Base-by-base conservation (phyloP, 35 echinoderm and acorn worm species). In the Apostichopus californicus region DNA sequence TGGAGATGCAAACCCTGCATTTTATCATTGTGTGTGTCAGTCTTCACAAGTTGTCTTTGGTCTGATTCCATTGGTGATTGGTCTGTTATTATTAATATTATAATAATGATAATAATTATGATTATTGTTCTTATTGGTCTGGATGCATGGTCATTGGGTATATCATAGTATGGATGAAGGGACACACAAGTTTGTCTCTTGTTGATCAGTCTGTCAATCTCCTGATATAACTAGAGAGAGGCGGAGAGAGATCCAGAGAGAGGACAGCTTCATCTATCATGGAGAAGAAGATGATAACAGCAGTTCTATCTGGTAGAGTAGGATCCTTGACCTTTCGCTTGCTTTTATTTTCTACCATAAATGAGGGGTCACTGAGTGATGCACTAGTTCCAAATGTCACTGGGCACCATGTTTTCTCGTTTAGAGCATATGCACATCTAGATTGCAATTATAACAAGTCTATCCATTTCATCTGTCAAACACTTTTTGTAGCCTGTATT, bases 281-380 rank as follows among this genome's bases (percentile, higher is more conserved):
- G 9, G 9, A 77, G 75, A 18, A 77, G 75, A 77, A 9, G 9
- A 77, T 77, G 15, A 77, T 18, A 77, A 77, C 17, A 9, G 9
- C 75, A 77, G 75, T 72, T 72, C 68, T 72, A 77, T 77, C 75
- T 77, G 75, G 9, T 9, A 77, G 75, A n/a, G 71, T 18, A 18
- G 17, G 71, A 7, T 75, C 14, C 71, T 75, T 75, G 71, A 75
- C 71, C 71, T 75, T 75, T 75, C n/a, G 21, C 17, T 7, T 75
- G 71, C 71, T 75, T 75, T 75, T 22, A 75, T 75, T 75, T 75
- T 75, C 71, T 75, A 18, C 71, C 71, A 75, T 75, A 75, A 75
- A 75, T 75, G 71, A 75, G 71, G 21, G 71, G 71, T 75, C 71
- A 75, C 71, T 75, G 71, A 75, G 71, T 75, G 71, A 75, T 75